A percentile compares a stretch with the other conserved stretches of the same genome.
Evolutionary conservation across 1,140 invertebrate genomes (phyloP).

Genomic region (Idris sp.): DNA sequence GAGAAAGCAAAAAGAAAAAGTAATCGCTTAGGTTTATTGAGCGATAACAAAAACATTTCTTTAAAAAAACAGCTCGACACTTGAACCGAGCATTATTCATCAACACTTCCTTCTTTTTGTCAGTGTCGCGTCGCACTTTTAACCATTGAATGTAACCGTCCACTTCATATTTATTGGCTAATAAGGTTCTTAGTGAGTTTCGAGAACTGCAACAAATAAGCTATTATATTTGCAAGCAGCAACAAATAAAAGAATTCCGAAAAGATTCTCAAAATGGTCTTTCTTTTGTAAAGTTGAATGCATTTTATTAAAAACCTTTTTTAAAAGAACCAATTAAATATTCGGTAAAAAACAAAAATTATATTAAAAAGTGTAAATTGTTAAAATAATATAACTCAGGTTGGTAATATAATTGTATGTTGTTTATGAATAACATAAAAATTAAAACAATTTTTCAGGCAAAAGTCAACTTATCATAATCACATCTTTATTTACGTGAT

Average conservation of each 20-base stretch:
- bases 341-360: too few species aligned
- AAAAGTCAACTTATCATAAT: too few species aligned
- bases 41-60: constrained; percentile 24
- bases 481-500: too few species aligned
- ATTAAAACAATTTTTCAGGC: too few species aligned
- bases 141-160: constrained; percentile 28
- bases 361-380: too few species aligned
- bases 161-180: constrained; percentile 36
- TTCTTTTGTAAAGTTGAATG: too few species aligned
- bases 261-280: too few species aligned
- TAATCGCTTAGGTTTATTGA: not conserved
- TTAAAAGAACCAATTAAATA: too few species aligned
- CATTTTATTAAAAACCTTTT: too few species aligned
- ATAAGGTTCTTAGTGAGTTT: constrained; percentile 27
- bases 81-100: constrained; percentile 25
- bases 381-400: too few species aligned
- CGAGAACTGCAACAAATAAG: constrained; percentile 27
- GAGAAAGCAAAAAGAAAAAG: not conserved
- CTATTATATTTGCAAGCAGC: constrained; percentile 27
- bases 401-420: too few species aligned
- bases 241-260: constrained; percentile 1
- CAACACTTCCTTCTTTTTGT: constrained; percentile 44
- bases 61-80: constrained; percentile 19
- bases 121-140: constrained; percentile 19
- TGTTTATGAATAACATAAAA: too few species aligned